phyloP scores from a whole-genome alignment of 2,888 invertebrate species.

The Eristalinus sepulchralis region DNA sequence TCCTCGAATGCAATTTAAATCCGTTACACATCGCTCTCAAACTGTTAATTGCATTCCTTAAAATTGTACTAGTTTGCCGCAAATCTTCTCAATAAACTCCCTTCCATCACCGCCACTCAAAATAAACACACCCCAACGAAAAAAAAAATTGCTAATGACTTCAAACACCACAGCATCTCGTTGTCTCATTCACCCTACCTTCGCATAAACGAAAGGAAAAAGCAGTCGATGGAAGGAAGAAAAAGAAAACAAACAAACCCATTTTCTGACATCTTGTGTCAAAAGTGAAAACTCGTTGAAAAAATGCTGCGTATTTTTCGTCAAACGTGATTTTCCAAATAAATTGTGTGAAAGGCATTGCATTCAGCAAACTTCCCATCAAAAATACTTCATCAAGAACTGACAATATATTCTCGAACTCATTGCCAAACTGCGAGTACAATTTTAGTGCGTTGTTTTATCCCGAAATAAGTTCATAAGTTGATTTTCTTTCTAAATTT shows the following conservation, averaged over 20 bases:
- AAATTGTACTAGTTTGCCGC: not conserved
- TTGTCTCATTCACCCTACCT: slow-evolving; percentile 6
- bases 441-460: not conserved
- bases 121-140: not conserved
- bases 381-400: not conserved
- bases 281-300: slow-evolving; percentile 73
- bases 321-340: slow-evolving; percentile 74
- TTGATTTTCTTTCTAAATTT: not conserved
- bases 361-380: slow-evolving; percentile 10
- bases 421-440: not conserved
- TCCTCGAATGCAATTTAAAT: not conserved
- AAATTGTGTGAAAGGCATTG: slow-evolving; percentile 52
- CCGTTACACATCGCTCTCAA: not conserved
- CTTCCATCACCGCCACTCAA: not conserved
- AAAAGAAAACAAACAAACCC: slow-evolving; percentile 61
- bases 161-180: not conserved
- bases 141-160: not conserved
- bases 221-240: not conserved
- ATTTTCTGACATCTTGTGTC: slow-evolving; percentile 69
- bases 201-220: not conserved
- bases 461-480: not conserved
- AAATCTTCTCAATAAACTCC: not conserved
- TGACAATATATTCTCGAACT: not conserved
- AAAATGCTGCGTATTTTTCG: slow-evolving; percentile 76
- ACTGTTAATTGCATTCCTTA: not conserved